Conservation (phyloP, 2,113 vertebrate genomes). For the Sphaerodactylus townsendi region DNA sequence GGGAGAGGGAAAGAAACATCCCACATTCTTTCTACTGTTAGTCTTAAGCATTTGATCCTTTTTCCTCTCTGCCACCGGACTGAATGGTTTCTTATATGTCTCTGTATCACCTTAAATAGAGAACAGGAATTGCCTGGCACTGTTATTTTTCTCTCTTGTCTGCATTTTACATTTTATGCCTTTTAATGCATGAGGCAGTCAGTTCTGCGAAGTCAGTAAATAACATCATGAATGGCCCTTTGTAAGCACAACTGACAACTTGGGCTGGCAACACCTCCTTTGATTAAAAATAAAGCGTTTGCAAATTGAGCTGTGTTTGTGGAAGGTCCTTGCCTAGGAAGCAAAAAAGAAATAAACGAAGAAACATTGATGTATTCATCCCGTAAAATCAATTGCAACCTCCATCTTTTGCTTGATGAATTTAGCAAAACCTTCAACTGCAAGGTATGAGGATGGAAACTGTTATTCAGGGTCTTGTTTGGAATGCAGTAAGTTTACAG, state of each 20-base stretch:
- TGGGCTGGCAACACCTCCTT: constrained; percentile 22
- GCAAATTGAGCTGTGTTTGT: constrained; percentile 46
- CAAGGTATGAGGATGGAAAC: not conserved
- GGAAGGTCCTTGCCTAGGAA: constrained; percentile 32
- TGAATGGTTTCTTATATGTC: not conserved
- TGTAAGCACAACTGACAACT: constrained; percentile 33
- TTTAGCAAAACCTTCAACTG: not conserved
- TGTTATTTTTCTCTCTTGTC: not conserved
- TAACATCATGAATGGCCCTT: not conserved
- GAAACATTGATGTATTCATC: constrained; percentile 23
- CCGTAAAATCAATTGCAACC: constrained; percentile 15
- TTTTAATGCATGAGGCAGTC: not conserved
- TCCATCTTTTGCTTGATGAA: not conserved
- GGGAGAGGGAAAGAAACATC: too few species aligned
- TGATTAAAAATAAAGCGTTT: constrained; percentile 51
- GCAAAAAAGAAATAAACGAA: not conserved
- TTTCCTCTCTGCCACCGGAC: not conserved
- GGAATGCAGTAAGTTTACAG: not conserved
- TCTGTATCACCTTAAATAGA: not conserved
- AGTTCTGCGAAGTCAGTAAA: constrained; percentile 22
- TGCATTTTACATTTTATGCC: constrained; percentile 37
- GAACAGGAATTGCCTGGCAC: not conserved
- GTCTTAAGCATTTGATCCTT: not conserved
- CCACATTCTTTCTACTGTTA: too few species aligned
- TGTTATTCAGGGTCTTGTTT: not conserved